Evolutionary conservation across 2,113 vertebrate species (phyloP), one percentile per base, ranked within the genome.

Genomic region (Actenoides hombroni): DNA sequence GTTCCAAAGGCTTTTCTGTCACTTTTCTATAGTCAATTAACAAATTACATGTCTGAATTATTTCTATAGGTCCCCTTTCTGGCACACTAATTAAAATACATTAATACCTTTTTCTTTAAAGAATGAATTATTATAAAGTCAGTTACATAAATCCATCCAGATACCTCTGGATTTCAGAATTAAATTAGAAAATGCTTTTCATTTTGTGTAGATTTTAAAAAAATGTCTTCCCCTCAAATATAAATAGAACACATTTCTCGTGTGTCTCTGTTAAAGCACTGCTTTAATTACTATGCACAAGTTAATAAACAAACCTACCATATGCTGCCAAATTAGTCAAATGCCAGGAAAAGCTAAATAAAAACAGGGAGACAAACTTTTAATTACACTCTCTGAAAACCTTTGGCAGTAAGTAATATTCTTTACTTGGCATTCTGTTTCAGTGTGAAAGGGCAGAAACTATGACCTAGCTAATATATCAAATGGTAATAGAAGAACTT

Each of bases 251-350:
- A 48, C 19, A 70, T 90, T 94, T 92, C 37, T 88, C 61, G n/a
- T 92, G 51, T 86, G 90, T 69, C 90, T 96, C 77, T 96, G 65
- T 94, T 96, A 94, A 95, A 93, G 61, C 54, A 83, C 49, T 83
- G 60, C 74, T 95, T 89, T 96, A 94, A 96, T 97, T 97, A 88
- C 74, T 87, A 68, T 87, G 80, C 74, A 42, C 64, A 93, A 96
- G 90, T 83, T 95, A 88, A 96, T 88, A 92, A 97, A 97, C 88
- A 95, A 96, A 90, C 76, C 71, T 85, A 91, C 85, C 94, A 90
- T 96, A 95, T 95, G 93, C 96, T 96, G 90, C 94, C 94, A 97
- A 94, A 94, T 95, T 97, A 97, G 73, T 94, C 64, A 94, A 95
- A 95, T 94, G 92, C 96, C 97, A 97, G 83, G 69, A 88, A 96